phyloP scores from a whole-genome alignment of 2,797 vertebrate species.

The Pangasius larnaudii region DNA sequence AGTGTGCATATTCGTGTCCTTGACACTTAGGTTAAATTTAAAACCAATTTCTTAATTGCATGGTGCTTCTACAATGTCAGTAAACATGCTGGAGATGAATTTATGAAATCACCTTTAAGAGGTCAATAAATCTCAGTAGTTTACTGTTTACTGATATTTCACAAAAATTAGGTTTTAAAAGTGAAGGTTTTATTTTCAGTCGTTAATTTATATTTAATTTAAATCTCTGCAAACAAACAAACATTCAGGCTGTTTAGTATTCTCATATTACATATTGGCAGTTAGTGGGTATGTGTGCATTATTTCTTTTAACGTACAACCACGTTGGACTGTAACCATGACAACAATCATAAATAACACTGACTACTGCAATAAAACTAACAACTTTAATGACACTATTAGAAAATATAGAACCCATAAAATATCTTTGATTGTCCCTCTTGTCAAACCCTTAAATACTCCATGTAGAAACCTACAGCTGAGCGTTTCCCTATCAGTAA shows the following conservation, averaged over 20 bases:
- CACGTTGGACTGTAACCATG: background rate
- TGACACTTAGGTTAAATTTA: background rate
- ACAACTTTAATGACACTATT: background rate
- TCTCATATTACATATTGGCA: background rate
- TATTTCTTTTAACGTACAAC: background rate
- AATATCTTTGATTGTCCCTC: background rate
- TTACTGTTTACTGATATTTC: background rate
- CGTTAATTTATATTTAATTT: background rate
- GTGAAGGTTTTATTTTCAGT: background rate
- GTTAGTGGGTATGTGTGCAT: background rate
- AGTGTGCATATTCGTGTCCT: background rate
- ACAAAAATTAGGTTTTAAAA: background rate
- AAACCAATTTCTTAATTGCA: background rate
- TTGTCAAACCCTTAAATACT: background rate
- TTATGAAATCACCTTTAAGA: background rate
- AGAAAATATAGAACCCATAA: background rate
- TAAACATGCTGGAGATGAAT: background rate
- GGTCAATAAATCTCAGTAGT: background rate
- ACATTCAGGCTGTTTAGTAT: background rate
- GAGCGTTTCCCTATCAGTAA: too few relatives aligned
- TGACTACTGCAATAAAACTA: background rate
- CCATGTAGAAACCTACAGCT: background rate
- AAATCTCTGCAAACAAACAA: background rate
- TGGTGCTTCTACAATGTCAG: background rate
- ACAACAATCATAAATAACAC: background rate